A percentile compares a stretch with the other conserved stretches of the same genome.
Evolutionary conservation across 2,113 vertebrate species (phyloP).

Genomic region (Psittacula cyanocephala): DNA sequence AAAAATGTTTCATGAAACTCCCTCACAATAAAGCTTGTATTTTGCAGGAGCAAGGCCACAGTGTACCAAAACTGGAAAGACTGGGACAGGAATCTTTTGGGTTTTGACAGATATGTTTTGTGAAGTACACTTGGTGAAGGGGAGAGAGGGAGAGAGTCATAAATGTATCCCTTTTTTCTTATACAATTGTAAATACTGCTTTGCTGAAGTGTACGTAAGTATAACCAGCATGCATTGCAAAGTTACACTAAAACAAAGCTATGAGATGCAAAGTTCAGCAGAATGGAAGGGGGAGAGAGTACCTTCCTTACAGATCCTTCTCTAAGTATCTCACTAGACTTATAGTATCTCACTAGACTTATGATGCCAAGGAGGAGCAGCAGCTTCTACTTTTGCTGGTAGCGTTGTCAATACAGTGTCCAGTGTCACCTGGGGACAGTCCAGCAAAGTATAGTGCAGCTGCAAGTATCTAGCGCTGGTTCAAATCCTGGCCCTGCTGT

Average conservation of each 20-base stretch:
- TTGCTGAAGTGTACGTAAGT: not conserved
- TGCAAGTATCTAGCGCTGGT: not conserved
- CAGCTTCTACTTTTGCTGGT: not conserved
- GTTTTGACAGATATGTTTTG: not conserved
- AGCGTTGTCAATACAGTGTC: not conserved
- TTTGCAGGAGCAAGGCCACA: not conserved
- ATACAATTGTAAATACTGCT: not conserved
- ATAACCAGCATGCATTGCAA: not conserved
- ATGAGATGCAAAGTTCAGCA: not conserved
- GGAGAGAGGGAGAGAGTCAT: accelerated
- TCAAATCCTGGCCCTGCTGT: not conserved
- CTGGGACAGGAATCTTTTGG: not conserved
- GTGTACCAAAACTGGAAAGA: not conserved
- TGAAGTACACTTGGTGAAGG: not conserved
- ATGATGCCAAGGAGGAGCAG: not conserved
- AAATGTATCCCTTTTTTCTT: not conserved
- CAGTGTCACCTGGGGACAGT: not conserved
- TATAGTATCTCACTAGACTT: not conserved
- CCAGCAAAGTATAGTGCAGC: not conserved
- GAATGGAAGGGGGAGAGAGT: not conserved
- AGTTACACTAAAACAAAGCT: not conserved
- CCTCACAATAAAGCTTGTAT: not conserved
- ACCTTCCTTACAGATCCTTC: not conserved
- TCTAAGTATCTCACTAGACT: not conserved
- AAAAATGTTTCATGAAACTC: not conserved